Conservation (phyloP, 1,140 invertebrate species). For the Halotydeus destructor region DNA sequence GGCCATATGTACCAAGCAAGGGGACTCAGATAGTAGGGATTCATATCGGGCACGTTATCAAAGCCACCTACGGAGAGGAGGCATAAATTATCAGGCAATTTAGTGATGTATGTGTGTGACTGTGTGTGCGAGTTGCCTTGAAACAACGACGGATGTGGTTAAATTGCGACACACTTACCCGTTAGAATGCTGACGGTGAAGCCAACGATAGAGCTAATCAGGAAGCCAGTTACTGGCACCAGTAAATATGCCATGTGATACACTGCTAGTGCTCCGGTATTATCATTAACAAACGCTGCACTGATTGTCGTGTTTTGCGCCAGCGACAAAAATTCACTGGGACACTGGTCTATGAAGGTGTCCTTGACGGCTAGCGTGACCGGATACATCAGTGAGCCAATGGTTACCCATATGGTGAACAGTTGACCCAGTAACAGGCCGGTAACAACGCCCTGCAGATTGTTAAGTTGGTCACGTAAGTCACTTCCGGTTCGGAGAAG, state of each 20-base stretch:
- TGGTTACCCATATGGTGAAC: conserved; percentile 7
- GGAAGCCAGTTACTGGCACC: conserved; percentile 13
- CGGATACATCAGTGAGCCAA: conserved; percentile 11
- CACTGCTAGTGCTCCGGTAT: conserved; percentile 2
- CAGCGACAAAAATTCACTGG: background rate
- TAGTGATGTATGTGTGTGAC: background rate
- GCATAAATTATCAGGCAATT: background rate
- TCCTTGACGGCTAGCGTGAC: background rate
- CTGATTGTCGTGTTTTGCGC: background rate
- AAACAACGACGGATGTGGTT: background rate
- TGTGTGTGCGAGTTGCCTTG: background rate
- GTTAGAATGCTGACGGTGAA: conserved; percentile 6
- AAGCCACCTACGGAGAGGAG: background rate
- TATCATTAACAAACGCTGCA: background rate
- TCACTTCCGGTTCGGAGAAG: background rate
- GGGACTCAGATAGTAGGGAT: background rate
- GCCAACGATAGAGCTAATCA: conserved; percentile 9
- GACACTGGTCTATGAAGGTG: conserved; percentile 8
- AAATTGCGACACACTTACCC: conserved; percentile 4
- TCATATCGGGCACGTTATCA: background rate
- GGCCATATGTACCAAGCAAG: conserved; percentile 1
- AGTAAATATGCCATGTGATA: conserved; percentile 13
- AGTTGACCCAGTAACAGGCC: conserved; percentile 10
- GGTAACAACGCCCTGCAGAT: conserved; percentile 10
- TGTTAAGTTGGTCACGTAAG: background rate